These are phyloP conservation scores for Protonemura montana DNA, from an alignment of 2,888 invertebrate species.

Conservation along the genomic window DNA sequence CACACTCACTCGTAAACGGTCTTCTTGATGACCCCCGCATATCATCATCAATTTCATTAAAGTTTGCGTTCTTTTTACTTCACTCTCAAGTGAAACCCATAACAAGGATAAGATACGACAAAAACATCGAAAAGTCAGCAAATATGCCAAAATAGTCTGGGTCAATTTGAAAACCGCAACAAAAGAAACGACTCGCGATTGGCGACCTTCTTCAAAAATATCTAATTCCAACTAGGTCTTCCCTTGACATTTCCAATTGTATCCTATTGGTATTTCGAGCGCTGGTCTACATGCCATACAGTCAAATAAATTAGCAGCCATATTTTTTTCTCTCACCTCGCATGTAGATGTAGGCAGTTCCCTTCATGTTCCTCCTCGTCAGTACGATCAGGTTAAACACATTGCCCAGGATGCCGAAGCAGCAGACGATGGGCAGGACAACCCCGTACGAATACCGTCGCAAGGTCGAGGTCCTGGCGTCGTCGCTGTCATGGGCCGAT, in stretches of 20 bases:
- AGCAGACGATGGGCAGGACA: slow-evolving; percentile 73
- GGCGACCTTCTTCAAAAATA: neutral
- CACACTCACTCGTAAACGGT: neutral
- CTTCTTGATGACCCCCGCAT: neutral
- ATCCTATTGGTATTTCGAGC: neutral
- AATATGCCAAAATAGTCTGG: neutral
- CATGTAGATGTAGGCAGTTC: slow-evolving; percentile 83
- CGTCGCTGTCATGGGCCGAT: slow-evolving; percentile 58
- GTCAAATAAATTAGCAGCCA: neutral
- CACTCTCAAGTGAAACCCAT: neutral
- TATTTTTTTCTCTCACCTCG: slow-evolving; percentile 66
- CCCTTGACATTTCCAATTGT: neutral
- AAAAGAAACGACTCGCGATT: neutral
- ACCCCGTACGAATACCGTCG: slow-evolving; percentile 72
- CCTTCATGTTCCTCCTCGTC: slow-evolving; percentile 78
- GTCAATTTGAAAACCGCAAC: neutral
- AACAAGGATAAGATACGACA: neutral
- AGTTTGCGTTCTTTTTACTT: neutral
- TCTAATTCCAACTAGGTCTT: neutral
- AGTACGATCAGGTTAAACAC: slow-evolving; percentile 79
- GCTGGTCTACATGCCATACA: neutral
- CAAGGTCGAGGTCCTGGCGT: slow-evolving; percentile 67
- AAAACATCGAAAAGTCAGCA: neutral
- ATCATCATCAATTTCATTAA: neutral
- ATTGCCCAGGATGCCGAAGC: slow-evolving; percentile 79